phyloP scores from a whole-genome alignment of 2,113 vertebrate species.

The Scartelaos histophorus region DNA sequence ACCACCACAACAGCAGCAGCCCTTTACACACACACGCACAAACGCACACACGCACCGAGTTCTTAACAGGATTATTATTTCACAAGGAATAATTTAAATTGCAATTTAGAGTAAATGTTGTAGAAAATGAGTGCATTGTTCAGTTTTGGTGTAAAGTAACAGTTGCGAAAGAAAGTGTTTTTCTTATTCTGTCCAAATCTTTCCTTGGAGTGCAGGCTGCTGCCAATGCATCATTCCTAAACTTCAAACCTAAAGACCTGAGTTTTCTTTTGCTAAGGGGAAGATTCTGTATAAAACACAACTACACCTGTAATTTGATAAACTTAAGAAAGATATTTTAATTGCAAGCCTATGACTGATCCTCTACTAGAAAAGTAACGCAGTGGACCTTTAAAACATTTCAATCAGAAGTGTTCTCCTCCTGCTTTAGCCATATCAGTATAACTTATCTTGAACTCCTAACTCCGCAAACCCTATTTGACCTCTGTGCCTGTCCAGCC shows the following conservation, averaged over 20 bases:
- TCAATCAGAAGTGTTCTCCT: background rate
- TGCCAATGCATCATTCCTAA: background rate
- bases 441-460: background rate
- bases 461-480: constrained; percentile 16
- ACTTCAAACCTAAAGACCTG: too few species aligned
- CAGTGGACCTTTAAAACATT: too few species aligned
- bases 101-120: constrained; percentile 6
- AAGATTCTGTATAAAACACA: too few species aligned
- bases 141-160: background rate
- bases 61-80: background rate
- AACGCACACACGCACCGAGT: constrained; percentile 2
- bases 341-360: too few species aligned
- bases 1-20: constrained; percentile 53
- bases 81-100: background rate
- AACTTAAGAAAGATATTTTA: too few species aligned
- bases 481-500: constrained; percentile 24
- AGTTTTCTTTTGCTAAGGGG: too few species aligned
- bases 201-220: background rate
- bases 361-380: too few species aligned
- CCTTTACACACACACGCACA: constrained; percentile 30
- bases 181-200: background rate
- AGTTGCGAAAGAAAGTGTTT: background rate
- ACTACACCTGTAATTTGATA: too few species aligned
- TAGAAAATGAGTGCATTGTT: background rate
- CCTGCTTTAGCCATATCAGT: background rate